Evolutionary conservation across 2,797 vertebrate genomes (phyloP), one percentile per base, ranked within the genome.

Genomic region (Etheostoma perlongum): DNA sequence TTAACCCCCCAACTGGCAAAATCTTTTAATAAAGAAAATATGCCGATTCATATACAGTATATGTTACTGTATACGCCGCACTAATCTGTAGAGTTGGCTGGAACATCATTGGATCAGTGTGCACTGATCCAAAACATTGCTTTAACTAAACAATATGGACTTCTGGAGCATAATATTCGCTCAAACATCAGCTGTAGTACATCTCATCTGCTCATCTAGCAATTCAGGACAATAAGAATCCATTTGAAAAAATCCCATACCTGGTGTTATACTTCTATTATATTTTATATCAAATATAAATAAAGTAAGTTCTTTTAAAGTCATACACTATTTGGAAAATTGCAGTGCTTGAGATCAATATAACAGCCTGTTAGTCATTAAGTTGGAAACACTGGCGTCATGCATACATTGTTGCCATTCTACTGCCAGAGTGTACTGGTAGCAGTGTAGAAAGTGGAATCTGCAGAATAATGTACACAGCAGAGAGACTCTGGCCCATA

Each of bases 401-500:
- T 18, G 61, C 10, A 4, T 11, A 40, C 75, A 64, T 54, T 33
- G 5, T 23, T 69, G 47, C 33, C 10, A 30, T n/a, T 54, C 23
- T 67, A 73, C 77, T 36, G 53, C 5, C 55, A 66, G 63, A 42
- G 27, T 68, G 47, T 55, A 54, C 18, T 70, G 3, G 42, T 30
- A 64, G 53, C 63, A 48, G 59, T 4, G 21, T 12, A 52, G 67
- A 61, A 44, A 59, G 59, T 4, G 40, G 67, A 78, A 77, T 71
- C 57, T 67, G 69, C 76, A 78, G 49, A 76, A 68, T 67, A 80
- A 76, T 83, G 74, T 85, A 72, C 46, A 46, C 25, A 73, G 59
- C 16, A 84, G 70, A 72, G 25, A 63, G 62, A 67, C 59, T 75
- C 54, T 11, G 60, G 65, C 65, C 77, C 12, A 18, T 0, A 11